These are phyloP conservation scores for Portevinia maculata DNA, from an alignment of 2,888 invertebrate genomes.

Conservation along the genomic window DNA sequence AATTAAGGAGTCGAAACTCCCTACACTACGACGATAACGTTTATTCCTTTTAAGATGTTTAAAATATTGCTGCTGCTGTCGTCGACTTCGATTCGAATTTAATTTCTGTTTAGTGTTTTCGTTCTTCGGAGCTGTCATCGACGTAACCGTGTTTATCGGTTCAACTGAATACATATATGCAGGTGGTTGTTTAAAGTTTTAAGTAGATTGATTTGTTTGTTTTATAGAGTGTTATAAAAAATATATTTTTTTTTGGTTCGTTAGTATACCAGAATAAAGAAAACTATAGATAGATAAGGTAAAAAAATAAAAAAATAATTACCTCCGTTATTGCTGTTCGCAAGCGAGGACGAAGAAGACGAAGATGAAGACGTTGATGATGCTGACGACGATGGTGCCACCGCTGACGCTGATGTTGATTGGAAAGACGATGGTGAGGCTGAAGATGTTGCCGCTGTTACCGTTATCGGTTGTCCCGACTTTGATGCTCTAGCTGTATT, in stretches of 20 bases:
- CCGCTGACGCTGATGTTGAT: slow-evolving; percentile 85
- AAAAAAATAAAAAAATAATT: slow-evolving; percentile 23
- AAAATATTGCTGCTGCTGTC: slow-evolving; percentile 21
- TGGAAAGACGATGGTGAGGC: slow-evolving; percentile 87
- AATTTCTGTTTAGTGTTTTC: slow-evolving; percentile 35
- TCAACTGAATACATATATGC: slow-evolving; percentile 43
- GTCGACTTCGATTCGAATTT: slow-evolving; percentile 61
- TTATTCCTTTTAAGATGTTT: slow-evolving; percentile 66
- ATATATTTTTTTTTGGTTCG: slow-evolving; percentile 24
- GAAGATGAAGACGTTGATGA: slow-evolving; percentile 83
- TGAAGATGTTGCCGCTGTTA: slow-evolving; percentile 79
- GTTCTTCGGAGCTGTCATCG: slow-evolving; percentile 55
- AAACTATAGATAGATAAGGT: slow-evolving; percentile 23
- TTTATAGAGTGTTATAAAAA: slow-evolving; percentile 40
- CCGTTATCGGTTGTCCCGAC: slow-evolving; percentile 84
- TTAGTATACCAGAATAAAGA: slow-evolving; percentile 55
- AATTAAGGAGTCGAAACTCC: slow-evolving; percentile 71
- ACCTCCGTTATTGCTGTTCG: slow-evolving; percentile 71
- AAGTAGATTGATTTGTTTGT: slow-evolving; percentile 11
- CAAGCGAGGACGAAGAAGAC: slow-evolving; percentile 87
- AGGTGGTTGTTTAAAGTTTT: slow-evolving; percentile 45
- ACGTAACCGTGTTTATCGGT: slow-evolving; percentile 62
- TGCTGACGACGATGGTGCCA: slow-evolving; percentile 83
- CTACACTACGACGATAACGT: slow-evolving; percentile 80
- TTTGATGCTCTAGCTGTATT: slow-evolving; percentile 86